Evolutionary conservation across 2,888 invertebrate genomes (phyloP), one percentile per base, ranked within the genome.

Genomic region (Herminia tarsipennalis): DNA sequence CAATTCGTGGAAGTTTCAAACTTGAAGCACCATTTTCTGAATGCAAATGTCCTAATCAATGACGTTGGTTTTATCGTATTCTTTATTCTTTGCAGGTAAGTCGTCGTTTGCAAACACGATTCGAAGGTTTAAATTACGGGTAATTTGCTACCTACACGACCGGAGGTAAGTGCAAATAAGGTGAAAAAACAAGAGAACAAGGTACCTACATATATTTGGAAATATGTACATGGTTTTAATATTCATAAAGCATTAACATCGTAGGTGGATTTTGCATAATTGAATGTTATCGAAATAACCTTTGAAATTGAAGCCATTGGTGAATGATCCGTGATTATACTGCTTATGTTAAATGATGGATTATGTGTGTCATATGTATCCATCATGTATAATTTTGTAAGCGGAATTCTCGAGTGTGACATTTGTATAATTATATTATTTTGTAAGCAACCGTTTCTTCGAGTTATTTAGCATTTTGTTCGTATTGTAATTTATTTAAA

Each of bases 71-170:
- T 65, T 55, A 73, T 62, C 57, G 38, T 62, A 59, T 68, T 42
- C 40, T 63, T 70, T 59, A 56, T 70, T 71, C 36, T 57, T 71
- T 65, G 10, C 70, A 73, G 70, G 74, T 73, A 72, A 70, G 70
- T 53, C 47, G 21, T 32, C 25, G 34, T 22, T 56, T 24, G 42
- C 22, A 29, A 18, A 30, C 34, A 40, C 44, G 32, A 39, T 46
- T 50, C 34, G 35, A 39, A 50, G 39, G 22, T 32, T 40, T 50
- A 47, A 51, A 52, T 64, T 28, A 49, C 43, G 40, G 46, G 49
- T 65, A 63, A 60, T 54, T 46, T 45, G 42, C 17, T 40, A 21
- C 48, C 42, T 40, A 50, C 44, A 47, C 44, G 30, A 27, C n/a
- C 17, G 14, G 24, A 40, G 46, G 51, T 60, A 44, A 63, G 50